A percentile compares a stretch with the other conserved stretches of the same genome.
Conservation (phyloP, 1,140 invertebrate genomes). For the Elymnias hypermnestra region DNA sequence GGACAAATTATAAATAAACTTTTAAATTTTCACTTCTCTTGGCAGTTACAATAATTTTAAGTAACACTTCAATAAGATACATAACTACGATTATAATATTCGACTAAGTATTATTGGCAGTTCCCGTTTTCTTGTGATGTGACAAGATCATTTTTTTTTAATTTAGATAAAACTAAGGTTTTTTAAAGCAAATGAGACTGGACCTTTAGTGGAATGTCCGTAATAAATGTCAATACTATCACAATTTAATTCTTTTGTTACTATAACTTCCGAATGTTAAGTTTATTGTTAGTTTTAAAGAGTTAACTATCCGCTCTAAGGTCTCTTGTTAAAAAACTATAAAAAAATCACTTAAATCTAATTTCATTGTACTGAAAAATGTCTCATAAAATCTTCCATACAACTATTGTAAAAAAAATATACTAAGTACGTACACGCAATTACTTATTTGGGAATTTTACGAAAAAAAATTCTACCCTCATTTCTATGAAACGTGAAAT, state of each 20-base stretch:
- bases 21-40: too few species aligned
- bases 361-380: conserved; percentile 9
- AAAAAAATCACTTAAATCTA: conserved; percentile 7
- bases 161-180: background rate
- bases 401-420: background rate
- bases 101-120: conserved; percentile 14
- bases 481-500: background rate
- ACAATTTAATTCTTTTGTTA: background rate
- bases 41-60: too few species aligned
- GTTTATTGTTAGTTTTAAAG: background rate
- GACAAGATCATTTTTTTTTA: background rate
- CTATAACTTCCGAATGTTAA: background rate
- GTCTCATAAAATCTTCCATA: conserved; percentile 4
- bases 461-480: background rate
- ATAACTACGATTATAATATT: background rate
- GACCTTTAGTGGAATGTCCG: background rate
- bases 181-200: background rate
- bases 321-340: background rate
- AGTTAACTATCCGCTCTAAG: background rate
- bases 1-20: too few species aligned
- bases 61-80: too few species aligned
- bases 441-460: background rate
- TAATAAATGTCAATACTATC: conserved; percentile 1
- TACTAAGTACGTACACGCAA: background rate
- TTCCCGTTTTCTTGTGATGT: conserved; percentile 15